Conservation (phyloP, 2,888 invertebrate genomes). For the Limenitis camilla region DNA sequence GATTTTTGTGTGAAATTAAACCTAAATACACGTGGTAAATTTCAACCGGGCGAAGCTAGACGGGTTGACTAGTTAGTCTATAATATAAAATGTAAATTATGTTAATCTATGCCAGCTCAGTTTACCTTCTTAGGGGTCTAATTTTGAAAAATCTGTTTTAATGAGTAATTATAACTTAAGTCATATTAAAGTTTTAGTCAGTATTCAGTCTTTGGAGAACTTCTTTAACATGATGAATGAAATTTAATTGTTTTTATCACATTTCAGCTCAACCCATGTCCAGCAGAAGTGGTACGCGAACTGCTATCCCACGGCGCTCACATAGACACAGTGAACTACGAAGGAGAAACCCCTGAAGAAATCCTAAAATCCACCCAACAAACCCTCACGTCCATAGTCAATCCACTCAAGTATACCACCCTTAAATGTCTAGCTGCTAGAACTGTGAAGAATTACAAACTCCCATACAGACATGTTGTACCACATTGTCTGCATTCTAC, state of each 20-base stretch:
- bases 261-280: constrained; percentile 75
- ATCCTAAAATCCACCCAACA: constrained; percentile 76
- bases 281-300: constrained; percentile 79
- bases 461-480: constrained; percentile 76
- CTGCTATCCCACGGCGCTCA: constrained; percentile 89
- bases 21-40: no score
- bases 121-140: no score
- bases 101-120: no score
- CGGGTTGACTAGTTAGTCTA: no score
- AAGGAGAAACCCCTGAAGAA: constrained; percentile 83
- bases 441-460: constrained; percentile 81
- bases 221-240: no score
- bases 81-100: no score
- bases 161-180: no score
- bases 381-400: constrained; percentile 78
- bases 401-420: constrained; percentile 84
- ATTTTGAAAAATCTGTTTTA: no score
- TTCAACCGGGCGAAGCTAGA: no score
- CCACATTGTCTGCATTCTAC: constrained; percentile 70
- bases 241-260: not conserved
- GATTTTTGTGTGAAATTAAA: no score
- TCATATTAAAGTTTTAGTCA: no score
- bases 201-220: no score
- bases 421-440: constrained; percentile 91
- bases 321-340: constrained; percentile 85